A percentile compares a stretch with the other conserved stretches of the same genome.
phyloP scores from a whole-genome alignment of 2,888 invertebrate species.

The Gastrophysa polygoni region DNA sequence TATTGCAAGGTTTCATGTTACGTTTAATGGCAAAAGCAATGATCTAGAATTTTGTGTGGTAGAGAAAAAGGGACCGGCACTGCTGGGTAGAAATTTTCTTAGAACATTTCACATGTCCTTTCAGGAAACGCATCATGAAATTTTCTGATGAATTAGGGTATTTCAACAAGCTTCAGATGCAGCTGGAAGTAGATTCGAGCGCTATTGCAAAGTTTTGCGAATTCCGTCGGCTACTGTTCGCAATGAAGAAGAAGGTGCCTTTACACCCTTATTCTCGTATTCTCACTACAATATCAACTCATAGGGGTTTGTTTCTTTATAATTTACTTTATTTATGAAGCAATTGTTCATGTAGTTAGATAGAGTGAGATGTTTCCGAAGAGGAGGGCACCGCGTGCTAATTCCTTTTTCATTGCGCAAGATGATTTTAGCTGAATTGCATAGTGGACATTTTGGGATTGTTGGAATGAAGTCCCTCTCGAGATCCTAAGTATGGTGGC shows the following conservation, averaged over 20 bases:
- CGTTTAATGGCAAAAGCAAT: no score
- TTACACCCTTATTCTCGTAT: background rate
- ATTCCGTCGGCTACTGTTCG: background rate
- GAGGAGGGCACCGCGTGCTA: no score
- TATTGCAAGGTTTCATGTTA: no score
- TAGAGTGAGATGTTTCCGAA: no score
- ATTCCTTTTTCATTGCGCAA: no score
- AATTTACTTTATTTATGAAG: background rate
- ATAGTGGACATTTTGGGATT: no score
- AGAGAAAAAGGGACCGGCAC: background rate
- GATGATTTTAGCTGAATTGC: no score
- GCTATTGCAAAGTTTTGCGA: background rate
- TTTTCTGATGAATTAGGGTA: background rate
- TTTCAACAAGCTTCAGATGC: constrained; percentile 1
- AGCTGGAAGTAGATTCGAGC: no score
- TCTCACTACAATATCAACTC: background rate
- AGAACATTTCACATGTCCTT: background rate
- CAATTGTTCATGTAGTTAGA: no score
- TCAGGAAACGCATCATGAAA: background rate
- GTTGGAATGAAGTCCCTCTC: no score
- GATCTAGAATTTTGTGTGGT: no score
- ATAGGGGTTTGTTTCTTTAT: background rate
- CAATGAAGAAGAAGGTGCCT: background rate
- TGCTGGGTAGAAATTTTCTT: background rate
- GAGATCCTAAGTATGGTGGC: no score